Evolutionary conservation across 2,113 vertebrate genomes (phyloP).

Genomic region (Ibidorhyncha struthersii): DNA sequence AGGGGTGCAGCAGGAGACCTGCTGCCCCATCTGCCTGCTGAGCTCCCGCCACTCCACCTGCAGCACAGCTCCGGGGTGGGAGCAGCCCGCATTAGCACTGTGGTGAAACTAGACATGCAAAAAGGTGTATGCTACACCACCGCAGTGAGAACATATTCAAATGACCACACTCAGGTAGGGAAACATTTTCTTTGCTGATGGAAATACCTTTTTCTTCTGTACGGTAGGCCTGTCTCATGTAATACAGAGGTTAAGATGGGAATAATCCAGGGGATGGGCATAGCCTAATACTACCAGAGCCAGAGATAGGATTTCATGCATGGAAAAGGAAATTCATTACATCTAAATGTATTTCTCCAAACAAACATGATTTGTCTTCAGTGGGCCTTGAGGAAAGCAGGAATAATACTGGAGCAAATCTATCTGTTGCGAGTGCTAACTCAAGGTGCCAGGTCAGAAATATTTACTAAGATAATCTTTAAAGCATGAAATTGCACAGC

Average conservation of each 20-base stretch:
- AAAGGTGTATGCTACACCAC: not conserved
- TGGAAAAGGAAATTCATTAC: not conserved
- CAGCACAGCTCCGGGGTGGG: not conserved
- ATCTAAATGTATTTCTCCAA: not conserved
- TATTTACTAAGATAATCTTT: not conserved
- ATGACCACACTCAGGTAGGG: not conserved
- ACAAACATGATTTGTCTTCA: not conserved
- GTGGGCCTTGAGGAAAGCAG: not conserved
- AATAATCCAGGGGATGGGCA: not conserved
- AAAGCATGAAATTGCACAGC: not conserved
- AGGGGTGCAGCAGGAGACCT: not conserved
- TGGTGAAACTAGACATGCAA: not conserved
- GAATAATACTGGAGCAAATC: not conserved
- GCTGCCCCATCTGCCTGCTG: not conserved
- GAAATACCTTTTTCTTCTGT: not conserved
- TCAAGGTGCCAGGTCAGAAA: not conserved
- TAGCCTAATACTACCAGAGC: not conserved
- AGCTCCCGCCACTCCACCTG: rapidly evolving
- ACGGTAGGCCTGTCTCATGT: not conserved
- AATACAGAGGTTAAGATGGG: not conserved
- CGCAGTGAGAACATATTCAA: not conserved
- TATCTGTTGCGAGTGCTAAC: not conserved
- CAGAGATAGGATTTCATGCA: not conserved
- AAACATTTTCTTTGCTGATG: not conserved
- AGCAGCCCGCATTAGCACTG: not conserved